Conservation (phyloP, 2,888 invertebrate genomes). For the Neoscelio sp. region DNA sequence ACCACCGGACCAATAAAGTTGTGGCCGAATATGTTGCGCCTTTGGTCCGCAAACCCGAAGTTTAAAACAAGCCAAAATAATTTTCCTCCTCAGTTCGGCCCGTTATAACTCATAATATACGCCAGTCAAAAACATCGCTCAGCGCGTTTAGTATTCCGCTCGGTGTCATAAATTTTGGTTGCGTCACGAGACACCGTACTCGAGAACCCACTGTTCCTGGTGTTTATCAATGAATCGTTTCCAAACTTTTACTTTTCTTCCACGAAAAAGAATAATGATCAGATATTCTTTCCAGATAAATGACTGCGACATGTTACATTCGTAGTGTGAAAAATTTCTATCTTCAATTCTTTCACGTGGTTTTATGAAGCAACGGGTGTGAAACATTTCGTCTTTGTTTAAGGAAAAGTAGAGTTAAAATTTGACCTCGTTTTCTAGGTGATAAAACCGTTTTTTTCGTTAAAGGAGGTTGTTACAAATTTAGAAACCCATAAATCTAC, state of each 20-base stretch:
- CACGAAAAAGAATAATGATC: conserved; percentile 32
- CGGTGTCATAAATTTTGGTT: conserved; percentile 26
- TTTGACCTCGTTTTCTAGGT: too few species aligned
- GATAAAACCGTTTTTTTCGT: too few species aligned
- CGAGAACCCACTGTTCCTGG: not conserved
- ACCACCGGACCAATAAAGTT: conserved; percentile 40
- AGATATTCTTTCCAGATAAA: conserved; percentile 38
- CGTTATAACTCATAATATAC: not conserved
- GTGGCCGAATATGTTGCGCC: conserved; percentile 11
- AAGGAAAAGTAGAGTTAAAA: not conserved
- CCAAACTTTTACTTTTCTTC: conserved; percentile 49
- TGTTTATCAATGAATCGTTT: conserved; percentile 41
- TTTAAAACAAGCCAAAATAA: not conserved
- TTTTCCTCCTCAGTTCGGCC: not conserved
- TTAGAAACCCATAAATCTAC: too few species aligned
- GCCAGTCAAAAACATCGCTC: conserved; percentile 2
- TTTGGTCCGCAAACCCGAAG: conserved; percentile 14
- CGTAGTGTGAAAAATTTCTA: conserved; percentile 38
- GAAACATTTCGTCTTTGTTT: conserved; percentile 16
- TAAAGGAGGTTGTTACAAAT: too few species aligned
- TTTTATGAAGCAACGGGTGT: conserved; percentile 5
- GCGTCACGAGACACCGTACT: conserved; percentile 25
- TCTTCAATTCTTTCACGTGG: conserved; percentile 43
- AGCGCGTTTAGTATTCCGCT: conserved; percentile 10
- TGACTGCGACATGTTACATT: conserved; percentile 11